Evolutionary conservation across 2,888 invertebrate species (phyloP), one percentile per base, ranked within the genome.

Genomic region (Drosophila diplacantha): DNA sequence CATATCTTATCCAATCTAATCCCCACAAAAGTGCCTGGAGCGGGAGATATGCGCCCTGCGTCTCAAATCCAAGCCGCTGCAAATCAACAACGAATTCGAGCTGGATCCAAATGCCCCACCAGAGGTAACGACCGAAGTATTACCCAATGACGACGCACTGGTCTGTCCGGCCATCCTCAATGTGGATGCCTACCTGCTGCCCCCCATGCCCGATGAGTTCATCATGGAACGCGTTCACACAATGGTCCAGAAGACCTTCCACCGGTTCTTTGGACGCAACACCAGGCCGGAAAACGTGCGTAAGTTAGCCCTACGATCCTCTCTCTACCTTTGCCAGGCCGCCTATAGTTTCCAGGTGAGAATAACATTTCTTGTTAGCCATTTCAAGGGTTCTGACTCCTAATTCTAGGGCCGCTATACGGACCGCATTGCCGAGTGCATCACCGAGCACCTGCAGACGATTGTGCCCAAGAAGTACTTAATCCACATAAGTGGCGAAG

Each of bases 401-500:
- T 1, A 4, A 26, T 20, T 85, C n/a, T 83, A 87, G 49, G 85
- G 85, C 12, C 71, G 74, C 4, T 73, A 86, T 26, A 85, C 85
- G 3, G 87, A 87, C 47, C 83, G 85, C 32, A 84, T 87, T 6
- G 75, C 86, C 35, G 85, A 83, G 20, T 86, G 85, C 51, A 74
- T 87, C 12, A 79, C 85, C 3, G 84, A 86, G 24, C 85, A 85
- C 32, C 69, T 88, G 44, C 80, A 84, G 66, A 75, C 70, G 4
- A 81, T 87, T 59, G 74, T 88, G 50, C 87, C 88, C 1, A 85
- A 85, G 50, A 87, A 87, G 47, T 87, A 86, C 59, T 73, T 87
- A 3, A 71, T 85, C 3, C 77, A 83, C 59, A 72, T 88, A 7
- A 78, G 79, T 7, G 74, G 80, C 14, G 77, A 84, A 4, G 85